phyloP scores from a whole-genome alignment of 2,888 invertebrate species.

The Creontiades dilutus region DNA sequence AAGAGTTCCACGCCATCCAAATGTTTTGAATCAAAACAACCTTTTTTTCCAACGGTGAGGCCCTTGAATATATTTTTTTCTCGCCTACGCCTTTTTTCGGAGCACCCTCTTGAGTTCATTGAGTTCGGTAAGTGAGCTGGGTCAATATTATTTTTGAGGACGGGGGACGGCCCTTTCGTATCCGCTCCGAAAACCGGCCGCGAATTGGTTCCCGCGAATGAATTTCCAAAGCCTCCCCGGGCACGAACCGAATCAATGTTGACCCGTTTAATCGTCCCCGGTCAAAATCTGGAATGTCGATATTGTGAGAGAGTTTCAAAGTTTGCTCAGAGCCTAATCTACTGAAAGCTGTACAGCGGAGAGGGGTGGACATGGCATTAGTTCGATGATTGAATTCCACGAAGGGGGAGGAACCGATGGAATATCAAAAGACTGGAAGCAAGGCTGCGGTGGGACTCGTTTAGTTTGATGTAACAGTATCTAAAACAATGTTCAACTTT shows the following conservation, averaged over 20 bases:
- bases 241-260: constrained; percentile 10
- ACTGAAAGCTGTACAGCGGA: neutral
- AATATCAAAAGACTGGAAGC: neutral
- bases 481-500: too few species aligned
- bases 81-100: constrained; percentile 48
- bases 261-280: constrained; percentile 26
- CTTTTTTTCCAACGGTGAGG: neutral
- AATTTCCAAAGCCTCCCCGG: neutral
- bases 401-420: neutral
- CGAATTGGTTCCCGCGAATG: neutral
- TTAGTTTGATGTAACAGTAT: too few species aligned
- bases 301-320: constrained; percentile 35
- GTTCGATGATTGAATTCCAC: constrained; percentile 25
- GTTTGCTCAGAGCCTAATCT: constrained; percentile 4
- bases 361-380: constrained; percentile 1
- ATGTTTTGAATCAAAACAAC: constrained; percentile 63
- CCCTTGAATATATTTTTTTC: constrained; percentile 43
- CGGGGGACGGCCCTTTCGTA: neutral
- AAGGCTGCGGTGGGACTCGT: neutral
- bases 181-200: constrained; percentile 8
- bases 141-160: constrained; percentile 63
- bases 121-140: constrained; percentile 57
- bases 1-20: constrained; percentile 56
- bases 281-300: constrained; percentile 28
- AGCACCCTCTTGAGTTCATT: constrained; percentile 57